A percentile compares a stretch with the other conserved stretches of the same genome.
Conservation (phyloP, 2,797 vertebrate species). For the Lithobates sylvaticus region DNA sequence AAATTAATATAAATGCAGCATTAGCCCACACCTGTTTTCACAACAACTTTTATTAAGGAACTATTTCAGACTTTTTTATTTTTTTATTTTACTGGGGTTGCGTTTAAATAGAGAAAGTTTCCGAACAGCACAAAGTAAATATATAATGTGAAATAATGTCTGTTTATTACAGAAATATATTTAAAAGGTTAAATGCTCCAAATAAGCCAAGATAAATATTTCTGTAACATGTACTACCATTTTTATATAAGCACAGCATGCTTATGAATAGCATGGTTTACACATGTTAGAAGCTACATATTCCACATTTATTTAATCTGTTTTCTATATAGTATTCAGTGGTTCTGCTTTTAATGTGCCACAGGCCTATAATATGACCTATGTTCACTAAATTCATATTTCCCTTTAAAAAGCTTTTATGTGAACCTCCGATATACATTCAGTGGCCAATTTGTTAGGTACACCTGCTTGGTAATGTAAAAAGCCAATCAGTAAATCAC, state of each 20-base stretch:
- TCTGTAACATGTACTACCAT: constrained; percentile 24
- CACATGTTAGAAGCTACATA: constrained; percentile 30
- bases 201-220: constrained; percentile 54
- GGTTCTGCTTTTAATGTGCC: not conserved
- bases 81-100: constrained; percentile 16
- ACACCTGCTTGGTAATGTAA: no score
- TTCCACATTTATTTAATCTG: constrained; percentile 30
- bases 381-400: constrained; percentile 1
- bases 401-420: not conserved
- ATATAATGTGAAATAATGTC: constrained; percentile 50
- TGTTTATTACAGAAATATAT: constrained; percentile 47
- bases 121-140: constrained; percentile 47
- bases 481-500: no score
- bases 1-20: constrained; percentile 40
- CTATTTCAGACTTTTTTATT: constrained; percentile 42
- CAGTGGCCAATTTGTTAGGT: not conserved
- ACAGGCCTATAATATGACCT: not conserved
- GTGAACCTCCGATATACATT: not conserved
- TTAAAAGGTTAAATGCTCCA: constrained; percentile 28
- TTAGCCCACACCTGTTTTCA: constrained; percentile 52
- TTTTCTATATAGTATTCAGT: constrained; percentile 13
- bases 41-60: constrained; percentile 57
- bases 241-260: constrained; percentile 37
- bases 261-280: constrained; percentile 47
- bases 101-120: constrained; percentile 53